Base-by-base conservation (phyloP, 2,797 vertebrate species). In the Hirundo rustica region DNA sequence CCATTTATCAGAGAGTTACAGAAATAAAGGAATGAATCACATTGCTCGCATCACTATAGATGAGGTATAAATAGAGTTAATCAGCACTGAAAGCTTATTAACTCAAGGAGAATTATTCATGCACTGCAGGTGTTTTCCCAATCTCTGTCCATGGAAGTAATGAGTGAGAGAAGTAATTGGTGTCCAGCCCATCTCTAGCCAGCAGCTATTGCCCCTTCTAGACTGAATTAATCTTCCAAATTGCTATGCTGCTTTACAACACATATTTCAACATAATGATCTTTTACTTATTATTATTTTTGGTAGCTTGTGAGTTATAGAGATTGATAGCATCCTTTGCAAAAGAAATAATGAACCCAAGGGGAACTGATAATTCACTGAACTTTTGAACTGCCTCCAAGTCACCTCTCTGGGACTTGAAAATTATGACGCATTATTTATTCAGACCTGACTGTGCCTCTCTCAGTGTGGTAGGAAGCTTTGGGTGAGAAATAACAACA, bases 81-180 rank as follows among this genome's bases (percentile, higher is more conserved):
- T 89, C 95, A 91, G 55, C 79, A 78, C 79, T 89, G 93, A 93
- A 92, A 94, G 79, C 77, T 62, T 79, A 91, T 95, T 96, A 96
- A 94, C 65, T 95, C 86, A 95, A 93, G 95, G 72, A 96, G 95
- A 95, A 95, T 95, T 96, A 96, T 95, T 96, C 94, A 95, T 89
- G 89, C 91, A 74, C 90, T 93, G 95, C 94, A 95, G 94, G 96
- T 96, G 94, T 92, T 92, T 89, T 95, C 89, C 89, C 79, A 68
- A 7, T 91, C 87, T 85, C 79, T 88, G 87, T 88, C 91, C 77
- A 20, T 94, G 71, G 67, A 91, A 86, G 82, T 89, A 96, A 95
- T 87, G 86, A 95, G 83, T 84, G 83, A 81, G 67, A 95, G 83
- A 58, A 87, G 88, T 96, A 96, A 96, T 96, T 97, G 93, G 83